These are phyloP conservation scores for Xestia ashworthii DNA, from an alignment of 2,888 invertebrate genomes.

Conservation along the genomic window DNA sequence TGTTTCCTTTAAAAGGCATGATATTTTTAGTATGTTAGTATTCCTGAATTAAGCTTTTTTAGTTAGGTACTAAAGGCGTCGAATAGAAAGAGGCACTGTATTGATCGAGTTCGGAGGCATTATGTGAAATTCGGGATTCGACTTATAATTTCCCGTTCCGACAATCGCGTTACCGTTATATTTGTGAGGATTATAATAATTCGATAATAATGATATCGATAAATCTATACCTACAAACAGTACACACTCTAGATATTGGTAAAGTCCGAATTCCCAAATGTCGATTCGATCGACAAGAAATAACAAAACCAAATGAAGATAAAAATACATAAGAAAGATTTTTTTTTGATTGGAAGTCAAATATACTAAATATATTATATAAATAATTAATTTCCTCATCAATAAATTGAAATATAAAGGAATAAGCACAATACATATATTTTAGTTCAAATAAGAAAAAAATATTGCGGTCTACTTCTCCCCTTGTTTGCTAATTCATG, in stretches of 20 bases:
- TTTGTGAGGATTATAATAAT: background rate
- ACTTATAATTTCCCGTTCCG: background rate
- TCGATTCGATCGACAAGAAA: too few relatives aligned
- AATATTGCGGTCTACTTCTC: background rate
- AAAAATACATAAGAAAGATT: too few relatives aligned
- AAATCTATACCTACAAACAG: background rate
- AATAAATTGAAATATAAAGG: too few relatives aligned
- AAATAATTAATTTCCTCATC: too few relatives aligned
- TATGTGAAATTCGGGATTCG: background rate
- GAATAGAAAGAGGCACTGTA: too few relatives aligned
- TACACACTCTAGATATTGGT: background rate
- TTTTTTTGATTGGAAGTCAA: too few relatives aligned
- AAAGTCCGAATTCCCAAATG: too few relatives aligned
- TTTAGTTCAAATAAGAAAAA: too few relatives aligned
- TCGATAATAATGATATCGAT: background rate
- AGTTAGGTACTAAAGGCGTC: background rate
- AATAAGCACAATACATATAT: too few relatives aligned
- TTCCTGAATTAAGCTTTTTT: background rate
- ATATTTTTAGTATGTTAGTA: background rate
- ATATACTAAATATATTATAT: too few relatives aligned
- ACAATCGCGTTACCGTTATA: background rate
- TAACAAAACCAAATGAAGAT: too few relatives aligned
- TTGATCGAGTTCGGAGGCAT: background rate
- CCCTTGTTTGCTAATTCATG: background rate
- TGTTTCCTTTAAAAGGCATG: background rate